These are phyloP conservation scores for Nannoperca obscura DNA, from an alignment of 2,797 vertebrate species.

Conservation along the genomic window DNA sequence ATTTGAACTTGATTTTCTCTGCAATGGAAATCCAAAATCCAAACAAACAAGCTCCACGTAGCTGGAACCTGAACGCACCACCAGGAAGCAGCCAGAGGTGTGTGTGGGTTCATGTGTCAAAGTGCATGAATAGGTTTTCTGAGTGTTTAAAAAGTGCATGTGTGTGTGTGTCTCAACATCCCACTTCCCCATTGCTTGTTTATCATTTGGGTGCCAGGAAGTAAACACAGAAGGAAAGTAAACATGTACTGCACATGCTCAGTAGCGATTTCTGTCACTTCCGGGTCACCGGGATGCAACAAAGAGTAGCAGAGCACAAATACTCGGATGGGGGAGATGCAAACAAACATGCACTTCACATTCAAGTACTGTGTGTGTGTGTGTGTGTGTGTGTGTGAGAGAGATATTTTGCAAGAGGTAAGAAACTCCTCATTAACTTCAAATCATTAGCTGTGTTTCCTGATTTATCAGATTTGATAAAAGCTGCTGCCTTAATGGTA, in stretches of 20 bases:
- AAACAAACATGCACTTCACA: conserved; percentile 56
- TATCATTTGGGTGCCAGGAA: conserved; percentile 31
- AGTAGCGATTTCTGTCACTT: conserved; percentile 33
- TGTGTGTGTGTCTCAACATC: conserved; percentile 19
- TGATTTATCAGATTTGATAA: too few species aligned
- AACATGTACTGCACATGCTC: conserved; percentile 48
- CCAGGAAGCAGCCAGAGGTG: neutral
- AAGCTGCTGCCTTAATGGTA: neutral
- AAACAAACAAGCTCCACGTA: conserved; percentile 44
- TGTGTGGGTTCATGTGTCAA: neutral
- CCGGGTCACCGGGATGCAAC: conserved; percentile 26
- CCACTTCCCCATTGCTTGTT: conserved; percentile 30
- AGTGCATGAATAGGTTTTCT: conserved; percentile 31
- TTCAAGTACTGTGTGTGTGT: conserved; percentile 36
- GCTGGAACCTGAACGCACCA: conserved; percentile 34
- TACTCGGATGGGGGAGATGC: conserved; percentile 54
- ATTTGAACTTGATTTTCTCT: conserved; percentile 49
- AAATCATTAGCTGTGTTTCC: neutral
- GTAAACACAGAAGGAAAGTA: conserved; percentile 52
- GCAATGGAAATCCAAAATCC: conserved; percentile 31
- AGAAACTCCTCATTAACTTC: neutral
- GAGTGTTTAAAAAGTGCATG: conserved; percentile 27
- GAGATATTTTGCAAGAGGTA: neutral
- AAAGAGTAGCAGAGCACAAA: conserved; percentile 41
- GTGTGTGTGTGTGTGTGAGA: too few species aligned